A percentile compares a stretch with the other conserved stretches of the same genome.
Evolutionary conservation across 2,888 invertebrate genomes (phyloP).

Genomic region (Latrodectus hesperus): DNA sequence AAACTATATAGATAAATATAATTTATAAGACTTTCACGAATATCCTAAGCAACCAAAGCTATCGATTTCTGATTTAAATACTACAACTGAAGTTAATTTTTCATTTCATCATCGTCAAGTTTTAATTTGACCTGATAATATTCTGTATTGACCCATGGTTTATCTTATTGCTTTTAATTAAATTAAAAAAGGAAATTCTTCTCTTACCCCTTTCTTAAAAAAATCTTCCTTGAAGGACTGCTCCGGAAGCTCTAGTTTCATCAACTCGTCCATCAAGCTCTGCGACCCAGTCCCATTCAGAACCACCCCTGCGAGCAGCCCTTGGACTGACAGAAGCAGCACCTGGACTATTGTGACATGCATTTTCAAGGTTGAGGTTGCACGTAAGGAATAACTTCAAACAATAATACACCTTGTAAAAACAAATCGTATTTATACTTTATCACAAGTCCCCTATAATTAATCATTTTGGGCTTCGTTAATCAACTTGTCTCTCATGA

Average conservation of each 20-base stretch:
- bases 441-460: slow-evolving; percentile 57
- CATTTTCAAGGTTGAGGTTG: neutral
- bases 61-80: no score
- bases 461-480: slow-evolving; percentile 39
- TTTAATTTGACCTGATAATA: no score
- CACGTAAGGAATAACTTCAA: neutral
- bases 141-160: neutral
- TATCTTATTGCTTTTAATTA: neutral
- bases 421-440: neutral
- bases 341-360: neutral
- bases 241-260: slow-evolving; percentile 32
- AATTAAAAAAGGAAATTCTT: neutral
- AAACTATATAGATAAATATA: no score
- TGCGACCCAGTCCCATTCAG: neutral
- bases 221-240: slow-evolving; percentile 40
- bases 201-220: slow-evolving; percentile 27
- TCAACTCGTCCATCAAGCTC: slow-evolving; percentile 1
- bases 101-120: no score
- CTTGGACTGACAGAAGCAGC: neutral
- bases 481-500: slow-evolving; percentile 40
- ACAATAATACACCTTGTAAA: neutral
- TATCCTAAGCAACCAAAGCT: no score
- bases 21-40: no score
- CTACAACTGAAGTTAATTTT: no score
- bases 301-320: neutral